phyloP scores from a whole-genome alignment of 2,888 invertebrate genomes.

The Acronicta leporina region DNA sequence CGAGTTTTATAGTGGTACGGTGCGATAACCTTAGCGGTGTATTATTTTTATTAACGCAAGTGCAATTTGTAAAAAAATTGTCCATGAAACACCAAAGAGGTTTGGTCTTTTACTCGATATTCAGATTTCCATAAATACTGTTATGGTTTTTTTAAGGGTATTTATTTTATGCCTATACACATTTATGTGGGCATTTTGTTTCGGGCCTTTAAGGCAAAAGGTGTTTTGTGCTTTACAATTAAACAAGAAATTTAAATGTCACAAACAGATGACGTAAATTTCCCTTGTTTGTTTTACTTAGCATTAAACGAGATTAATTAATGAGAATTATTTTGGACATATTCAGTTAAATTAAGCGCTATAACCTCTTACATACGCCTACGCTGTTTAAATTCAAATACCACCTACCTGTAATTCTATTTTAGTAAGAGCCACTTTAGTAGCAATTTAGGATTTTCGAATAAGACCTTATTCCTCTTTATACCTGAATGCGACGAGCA shows the following conservation, averaged over 20 bases:
- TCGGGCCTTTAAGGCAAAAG: too few relatives aligned
- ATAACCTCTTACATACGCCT: slow-evolving; percentile 1
- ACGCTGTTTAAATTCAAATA: background rate
- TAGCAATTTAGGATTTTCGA: background rate
- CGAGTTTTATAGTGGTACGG: slow-evolving; percentile 8
- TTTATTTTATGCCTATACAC: too few relatives aligned
- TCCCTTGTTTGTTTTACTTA: too few relatives aligned
- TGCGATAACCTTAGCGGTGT: background rate
- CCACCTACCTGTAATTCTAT: background rate
- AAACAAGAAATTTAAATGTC: too few relatives aligned
- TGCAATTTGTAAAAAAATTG: slow-evolving; percentile 9
- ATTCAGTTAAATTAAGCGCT: background rate
- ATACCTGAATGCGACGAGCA: too few relatives aligned
- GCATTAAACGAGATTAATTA: too few relatives aligned
- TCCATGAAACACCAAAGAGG: background rate
- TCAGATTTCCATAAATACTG: background rate
- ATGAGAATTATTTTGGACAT: background rate
- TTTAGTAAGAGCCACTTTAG: background rate
- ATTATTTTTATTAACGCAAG: slow-evolving; percentile 2
- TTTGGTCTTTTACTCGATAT: background rate
- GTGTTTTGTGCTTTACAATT: too few relatives aligned
- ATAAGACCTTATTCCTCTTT: background rate
- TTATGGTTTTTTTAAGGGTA: too few relatives aligned
- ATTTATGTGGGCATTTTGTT: too few relatives aligned
- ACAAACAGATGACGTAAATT: too few relatives aligned